Base-by-base conservation (phyloP, 2,888 invertebrate species). In the Miltochrista miniata region DNA sequence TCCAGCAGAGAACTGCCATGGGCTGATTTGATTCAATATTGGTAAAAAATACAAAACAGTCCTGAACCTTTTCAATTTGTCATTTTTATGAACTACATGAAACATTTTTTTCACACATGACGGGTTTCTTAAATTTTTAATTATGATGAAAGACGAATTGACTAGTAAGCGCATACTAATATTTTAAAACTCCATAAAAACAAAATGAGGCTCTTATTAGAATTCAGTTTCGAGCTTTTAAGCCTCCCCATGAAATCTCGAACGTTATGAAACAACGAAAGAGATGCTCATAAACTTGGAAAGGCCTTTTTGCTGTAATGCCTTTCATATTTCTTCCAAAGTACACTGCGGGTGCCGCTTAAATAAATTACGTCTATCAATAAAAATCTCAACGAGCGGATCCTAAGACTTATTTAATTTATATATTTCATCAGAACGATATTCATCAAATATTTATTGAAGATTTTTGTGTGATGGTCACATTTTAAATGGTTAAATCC, bases 351-450 rank as follows among this genome's bases (percentile, higher is more conserved):
- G 87, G 87, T 76, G 83, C 86, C 85, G 89, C 83, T 90, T 85
- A 89, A 90, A 90, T 89, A 89, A 90, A 90, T 90, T 90, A 89
- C 85, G 72, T 76, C 85, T 87, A 90, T 91, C 90, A 89, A 90
- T 90, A 91, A 90, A 90, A 90, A 90, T 89, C 89, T 83, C 81
- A 77, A 76, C 85, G 83, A 80, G 70, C 75, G 84, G 82, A 90
- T 88, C 83, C 87, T 72, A 74, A 79, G 88, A 90, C 89, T 90
- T 90, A 90, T 89, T 90, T 89, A 89, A 90, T 90, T 90, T 88
- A 88, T 89, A 88, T 89, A 89, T 90, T 90, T 87, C 86, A 89
- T 89, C 86, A 84, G 75, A 74, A 75, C 64, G 72, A 79, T 89
- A 87, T 90, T 89, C 88, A 87, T 89, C 86, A 89, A 87, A 85